A percentile compares a stretch with the other conserved stretches of the same genome.
phyloP scores from a whole-genome alignment of 2,888 invertebrate species.

The Cheiracanthium punctorium region DNA sequence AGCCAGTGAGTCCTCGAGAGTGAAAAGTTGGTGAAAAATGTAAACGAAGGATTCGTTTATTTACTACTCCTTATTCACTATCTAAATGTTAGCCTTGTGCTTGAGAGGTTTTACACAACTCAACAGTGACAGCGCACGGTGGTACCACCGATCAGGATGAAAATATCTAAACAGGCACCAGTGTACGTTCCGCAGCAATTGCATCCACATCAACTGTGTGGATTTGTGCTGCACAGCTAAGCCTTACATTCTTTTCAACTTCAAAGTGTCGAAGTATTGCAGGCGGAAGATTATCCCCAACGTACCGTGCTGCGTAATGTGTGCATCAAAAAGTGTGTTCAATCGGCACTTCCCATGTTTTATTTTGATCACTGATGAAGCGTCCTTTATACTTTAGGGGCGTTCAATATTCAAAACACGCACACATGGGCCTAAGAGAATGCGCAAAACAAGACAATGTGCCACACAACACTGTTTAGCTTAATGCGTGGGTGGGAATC shows the following conservation, averaged over 20 bases:
- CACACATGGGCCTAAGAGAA: too few relatives aligned
- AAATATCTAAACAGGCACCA: background rate
- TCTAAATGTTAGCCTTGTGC: background rate
- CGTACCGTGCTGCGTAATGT: background rate
- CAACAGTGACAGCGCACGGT: background rate
- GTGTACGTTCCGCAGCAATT: background rate
- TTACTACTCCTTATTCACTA: too few relatives aligned
- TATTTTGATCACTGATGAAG: background rate
- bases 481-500: background rate
- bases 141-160: background rate
- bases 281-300: background rate
- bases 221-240: background rate
- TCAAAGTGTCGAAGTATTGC: constrained; percentile 12
- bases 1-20: too few relatives aligned
- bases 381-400: background rate
- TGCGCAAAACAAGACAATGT: background rate
- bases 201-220: background rate
- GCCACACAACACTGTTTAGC: background rate
- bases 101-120: background rate
- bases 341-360: background rate
- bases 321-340: background rate
- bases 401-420: background rate
- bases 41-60: too few relatives aligned
- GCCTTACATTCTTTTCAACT: background rate
- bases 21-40: background rate